Base-by-base conservation (phyloP, 2,888 invertebrate species). In the Lasioglossum calceatum region DNA sequence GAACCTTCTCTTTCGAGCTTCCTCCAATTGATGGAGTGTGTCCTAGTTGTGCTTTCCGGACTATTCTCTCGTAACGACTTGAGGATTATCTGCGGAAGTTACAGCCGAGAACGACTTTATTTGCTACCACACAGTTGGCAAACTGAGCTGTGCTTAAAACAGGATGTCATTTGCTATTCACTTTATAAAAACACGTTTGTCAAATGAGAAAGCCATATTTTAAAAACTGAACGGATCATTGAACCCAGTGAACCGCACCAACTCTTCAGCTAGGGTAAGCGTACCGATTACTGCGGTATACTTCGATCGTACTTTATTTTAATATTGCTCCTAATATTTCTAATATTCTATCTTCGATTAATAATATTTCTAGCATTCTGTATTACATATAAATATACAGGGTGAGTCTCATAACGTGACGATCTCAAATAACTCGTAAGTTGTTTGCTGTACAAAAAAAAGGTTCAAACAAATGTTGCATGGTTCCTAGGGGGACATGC, bases 1-100 rank as follows among this genome's bases (percentile, higher is more conserved):
- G 79, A 87, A 76, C 75, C 58, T 81, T 64, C 72, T 64, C 47
- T 50, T 64, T 78, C 44, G 77, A 36, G 67, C 77, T 72, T 74
- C 72, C 81, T 58, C 54, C 87, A 83, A 90, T 89, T 83, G 87
- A 86, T 74, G 54, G 79, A 89, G 86, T 82, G 82, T 73, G 86
- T 80, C 71, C 79, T 75, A 80, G 71, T 80, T 77, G 64, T 75
- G 83, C 79, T 83, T 76, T 70, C 47, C 67, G 61, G 71, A 19
- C 78, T 80, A 85, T 86, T 81, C 78, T 81, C 39, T 72, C 39
- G 75, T 77, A 14, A 54, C 54, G 32, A 74, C 54, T 23, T 14
- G 23, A 23, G 36, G 36, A 74, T 74, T 74, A 74, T 74, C 71
- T 2, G 16, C 14, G 42, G 23, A 71, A 71, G 42, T 71, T 42